Evolutionary conservation across 2,888 invertebrate species (phyloP).

Genomic region (Eristalis tenax): DNA sequence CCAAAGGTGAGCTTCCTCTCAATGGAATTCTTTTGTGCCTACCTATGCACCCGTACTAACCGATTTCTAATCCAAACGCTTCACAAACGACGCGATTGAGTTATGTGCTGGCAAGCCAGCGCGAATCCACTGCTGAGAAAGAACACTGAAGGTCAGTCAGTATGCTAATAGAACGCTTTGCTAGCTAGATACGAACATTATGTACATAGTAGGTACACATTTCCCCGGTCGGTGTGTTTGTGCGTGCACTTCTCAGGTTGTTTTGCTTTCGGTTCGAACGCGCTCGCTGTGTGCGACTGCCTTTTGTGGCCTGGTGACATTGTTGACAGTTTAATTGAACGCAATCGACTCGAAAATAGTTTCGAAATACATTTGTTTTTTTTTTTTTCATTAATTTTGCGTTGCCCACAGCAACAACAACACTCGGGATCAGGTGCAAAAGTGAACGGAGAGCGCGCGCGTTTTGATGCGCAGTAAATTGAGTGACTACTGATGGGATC

Average conservation of each 20-base stretch:
- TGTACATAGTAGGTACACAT: conserved; percentile 30
- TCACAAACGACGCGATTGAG: conserved; percentile 36
- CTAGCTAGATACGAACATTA: conserved; percentile 29
- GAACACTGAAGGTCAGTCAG: conserved; percentile 64
- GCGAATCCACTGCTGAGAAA: conserved; percentile 23
- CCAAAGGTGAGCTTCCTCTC: conserved; percentile 80
- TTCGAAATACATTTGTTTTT: conserved; percentile 16
- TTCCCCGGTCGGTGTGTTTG: conserved; percentile 4
- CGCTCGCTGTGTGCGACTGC: not conserved
- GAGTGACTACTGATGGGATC: conserved; percentile 16
- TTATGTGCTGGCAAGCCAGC: conserved; percentile 51
- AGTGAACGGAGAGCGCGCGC: conserved; percentile 35
- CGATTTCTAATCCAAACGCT: conserved; percentile 13
- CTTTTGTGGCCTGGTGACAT: conserved; percentile 48
- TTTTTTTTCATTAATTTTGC: conserved; percentile 5
- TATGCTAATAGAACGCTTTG: conserved; percentile 61
- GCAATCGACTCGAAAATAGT: conserved; percentile 52
- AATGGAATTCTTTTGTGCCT: conserved; percentile 38
- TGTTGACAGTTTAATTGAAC: conserved; percentile 68
- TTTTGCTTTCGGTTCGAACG: conserved; percentile 33
- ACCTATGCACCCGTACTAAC: conserved; percentile 30
- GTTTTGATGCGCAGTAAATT: conserved; percentile 59
- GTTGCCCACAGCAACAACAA: not conserved
- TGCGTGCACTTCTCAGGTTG: conserved; percentile 43
- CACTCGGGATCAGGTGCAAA: conserved; percentile 54